Percentiles rank a stretch among this genome's conserved stretches.
Evolutionary conservation across 2,888 invertebrate genomes (phyloP).

Genomic region (Meloe dianella): DNA sequence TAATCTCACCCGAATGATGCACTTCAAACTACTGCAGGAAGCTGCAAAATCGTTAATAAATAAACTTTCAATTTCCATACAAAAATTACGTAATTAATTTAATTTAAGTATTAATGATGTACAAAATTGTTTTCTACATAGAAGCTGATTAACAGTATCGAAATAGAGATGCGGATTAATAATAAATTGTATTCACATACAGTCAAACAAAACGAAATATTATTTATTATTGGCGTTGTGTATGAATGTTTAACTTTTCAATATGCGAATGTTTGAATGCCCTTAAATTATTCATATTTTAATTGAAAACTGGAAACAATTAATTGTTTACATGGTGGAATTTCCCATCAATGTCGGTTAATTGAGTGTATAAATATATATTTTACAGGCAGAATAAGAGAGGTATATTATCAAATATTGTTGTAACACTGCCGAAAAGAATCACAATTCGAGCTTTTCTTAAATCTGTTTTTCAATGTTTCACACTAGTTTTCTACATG

Average conservation of each 20-base stretch:
- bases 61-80: no score
- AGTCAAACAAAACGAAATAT: not conserved
- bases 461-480: no score
- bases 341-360: not conserved
- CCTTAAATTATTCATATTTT: not conserved
- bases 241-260: not conserved
- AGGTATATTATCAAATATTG: conserved; percentile 21
- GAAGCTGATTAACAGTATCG: no score
- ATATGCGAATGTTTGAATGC: not conserved
- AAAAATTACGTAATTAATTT: no score
- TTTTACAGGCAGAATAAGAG: not conserved
- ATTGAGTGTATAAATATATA: not conserved
- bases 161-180: not conserved
- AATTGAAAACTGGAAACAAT: conserved; percentile 2
- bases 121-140: no score
- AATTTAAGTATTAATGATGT: no score
- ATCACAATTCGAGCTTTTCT: no score
- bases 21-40: no score
- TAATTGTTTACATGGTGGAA: not conserved
- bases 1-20: not conserved
- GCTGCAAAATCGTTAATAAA: no score
- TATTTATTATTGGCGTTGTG: not conserved
- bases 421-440: not conserved
- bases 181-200: not conserved
- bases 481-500: no score